Evolutionary conservation across 2,888 invertebrate genomes (phyloP).

Genomic region (Polymixis lichenea): DNA sequence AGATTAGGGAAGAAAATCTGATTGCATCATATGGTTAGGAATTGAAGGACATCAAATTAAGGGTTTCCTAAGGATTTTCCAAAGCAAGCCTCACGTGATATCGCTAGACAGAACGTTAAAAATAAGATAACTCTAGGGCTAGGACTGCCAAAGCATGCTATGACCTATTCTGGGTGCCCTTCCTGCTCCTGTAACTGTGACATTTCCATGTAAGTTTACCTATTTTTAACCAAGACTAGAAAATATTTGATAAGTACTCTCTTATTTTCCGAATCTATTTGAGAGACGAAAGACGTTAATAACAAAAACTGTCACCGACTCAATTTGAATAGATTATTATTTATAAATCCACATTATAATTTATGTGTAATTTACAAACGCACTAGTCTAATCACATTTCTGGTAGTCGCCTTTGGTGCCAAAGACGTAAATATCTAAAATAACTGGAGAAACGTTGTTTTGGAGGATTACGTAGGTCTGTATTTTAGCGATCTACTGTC

Average conservation of each 20-base stretch:
- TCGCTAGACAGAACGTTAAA: not conserved
- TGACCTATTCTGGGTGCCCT: not conserved
- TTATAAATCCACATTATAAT: constrained; percentile 57
- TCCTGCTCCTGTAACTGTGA: not conserved
- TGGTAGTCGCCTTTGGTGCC: constrained; percentile 76
- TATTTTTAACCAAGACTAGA: not conserved
- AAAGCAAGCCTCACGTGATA: too few species aligned
- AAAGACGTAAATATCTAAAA: constrained; percentile 86
- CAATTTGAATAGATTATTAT: constrained; percentile 38
- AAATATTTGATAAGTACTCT: not conserved
- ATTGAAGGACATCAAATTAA: not conserved
- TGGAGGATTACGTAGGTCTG: constrained; percentile 78
- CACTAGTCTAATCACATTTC: constrained; percentile 70
- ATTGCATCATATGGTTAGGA: not conserved
- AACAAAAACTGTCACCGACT: constrained; percentile 11
- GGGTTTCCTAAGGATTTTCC: not conserved
- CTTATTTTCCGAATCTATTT: constrained; percentile 12
- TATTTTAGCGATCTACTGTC: constrained; percentile 74
- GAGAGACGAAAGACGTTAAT: not conserved
- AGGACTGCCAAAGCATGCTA: not conserved
- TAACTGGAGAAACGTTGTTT: constrained; percentile 79
- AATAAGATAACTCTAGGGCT: not conserved
- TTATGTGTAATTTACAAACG: constrained; percentile 69
- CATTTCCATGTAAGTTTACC: not conserved
- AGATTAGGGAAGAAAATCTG: too few species aligned